These are phyloP conservation scores for Todus mexicanus DNA, from an alignment of 2,797 vertebrate genomes.

Conservation along the genomic window DNA sequence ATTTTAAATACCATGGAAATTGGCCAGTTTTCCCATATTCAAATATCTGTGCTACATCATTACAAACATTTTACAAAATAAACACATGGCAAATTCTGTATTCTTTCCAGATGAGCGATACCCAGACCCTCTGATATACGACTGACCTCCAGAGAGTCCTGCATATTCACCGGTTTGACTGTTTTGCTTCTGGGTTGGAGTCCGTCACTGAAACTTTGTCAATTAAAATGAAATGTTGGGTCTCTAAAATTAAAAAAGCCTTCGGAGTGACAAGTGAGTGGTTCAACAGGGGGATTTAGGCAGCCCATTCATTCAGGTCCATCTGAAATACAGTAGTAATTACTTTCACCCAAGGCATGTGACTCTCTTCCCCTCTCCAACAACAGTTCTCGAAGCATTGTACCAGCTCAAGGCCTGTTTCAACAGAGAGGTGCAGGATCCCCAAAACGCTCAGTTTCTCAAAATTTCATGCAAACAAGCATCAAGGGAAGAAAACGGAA, in stretches of 20 bases:
- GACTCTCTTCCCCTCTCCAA: background rate
- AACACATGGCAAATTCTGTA: slow-evolving; percentile 3
- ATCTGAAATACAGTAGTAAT: background rate
- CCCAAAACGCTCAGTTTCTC: background rate
- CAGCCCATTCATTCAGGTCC: background rate
- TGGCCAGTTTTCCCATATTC: slow-evolving; percentile 30
- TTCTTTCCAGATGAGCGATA: slow-evolving; percentile 34
- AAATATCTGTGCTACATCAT: slow-evolving; percentile 15
- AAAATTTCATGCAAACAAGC: background rate
- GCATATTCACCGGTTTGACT: background rate
- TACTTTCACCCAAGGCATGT: background rate
- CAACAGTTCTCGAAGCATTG: background rate
- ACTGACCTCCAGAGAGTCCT: background rate
- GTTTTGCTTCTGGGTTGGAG: slow-evolving; percentile 21
- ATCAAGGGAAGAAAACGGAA: background rate
- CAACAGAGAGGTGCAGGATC: background rate
- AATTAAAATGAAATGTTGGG: background rate
- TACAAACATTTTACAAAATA: slow-evolving; percentile 41
- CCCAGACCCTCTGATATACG: background rate
- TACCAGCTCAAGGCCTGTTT: background rate
- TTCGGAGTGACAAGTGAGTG: background rate
- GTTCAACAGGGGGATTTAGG: background rate
- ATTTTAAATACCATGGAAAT: slow-evolving; percentile 16
- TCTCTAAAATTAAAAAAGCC: background rate
- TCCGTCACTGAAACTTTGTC: background rate